Evolutionary conservation across 1,140 invertebrate species (phyloP), one percentile per base, ranked within the genome.

Genomic region (Branchinecta lindahli): DNA sequence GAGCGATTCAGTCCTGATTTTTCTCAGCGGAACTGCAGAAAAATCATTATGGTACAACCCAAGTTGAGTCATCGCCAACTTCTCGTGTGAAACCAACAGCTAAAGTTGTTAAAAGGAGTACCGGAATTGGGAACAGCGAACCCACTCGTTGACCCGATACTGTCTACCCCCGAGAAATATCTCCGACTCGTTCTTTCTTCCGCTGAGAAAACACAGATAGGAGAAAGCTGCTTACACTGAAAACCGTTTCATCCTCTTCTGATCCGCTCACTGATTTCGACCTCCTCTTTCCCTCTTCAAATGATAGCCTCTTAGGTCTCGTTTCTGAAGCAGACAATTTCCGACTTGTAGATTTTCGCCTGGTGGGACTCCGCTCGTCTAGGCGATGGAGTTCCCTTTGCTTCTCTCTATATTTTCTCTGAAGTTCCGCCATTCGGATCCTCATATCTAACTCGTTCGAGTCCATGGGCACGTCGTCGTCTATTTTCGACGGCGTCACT

Each of bases 401-500:
- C 76, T 90, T 92, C 75, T 92, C 89, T 71, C 85, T 85, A 76
- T 90, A 92, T 74, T 89, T 85, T 66, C 86, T 81, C 74, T 91
- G 88, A 45, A 94, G 81, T 52, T 91, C 88, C 0, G 89, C 88
- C 70, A 93, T 76, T 61, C 85, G 82, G 77, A 87, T 84, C 44
- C 88, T 81, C 88, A 92, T 91, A 74, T 89, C 86, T 71, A 87
- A 79, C 77, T 92, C 89, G 76, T 87, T 85, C 0, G 85, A 84
- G 76, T 87, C 87, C 77, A 89, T 88, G 45, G 68, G 66, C 8
- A 1, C 12, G 18, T 61, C 12, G 6, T 61, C 52, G 18, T 61
- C 52, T 1, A 15, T 61, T 61, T 61, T 61, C 18, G 18, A 61
- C 52, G 52, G 18, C 52, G 52, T 12, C 18, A 61, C 52, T 15